Percentiles rank a stretch among this genome's conserved stretches.
These are phyloP conservation scores for Notarius quadriscutis DNA, from an alignment of 2,113 vertebrate species.

Conservation along the genomic window DNA sequence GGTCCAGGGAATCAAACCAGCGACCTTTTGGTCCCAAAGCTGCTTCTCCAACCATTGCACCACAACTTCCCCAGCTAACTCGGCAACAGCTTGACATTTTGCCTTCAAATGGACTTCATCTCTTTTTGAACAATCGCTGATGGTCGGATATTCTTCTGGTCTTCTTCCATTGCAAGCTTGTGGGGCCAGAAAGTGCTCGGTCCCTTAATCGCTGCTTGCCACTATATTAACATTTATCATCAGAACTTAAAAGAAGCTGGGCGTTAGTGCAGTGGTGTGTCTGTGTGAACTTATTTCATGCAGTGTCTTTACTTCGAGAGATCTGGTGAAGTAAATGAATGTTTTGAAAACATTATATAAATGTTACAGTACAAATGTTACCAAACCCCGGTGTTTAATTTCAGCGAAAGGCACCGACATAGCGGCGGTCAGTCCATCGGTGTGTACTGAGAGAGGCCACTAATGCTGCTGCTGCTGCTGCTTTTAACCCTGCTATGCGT, in stretches of 20 bases:
- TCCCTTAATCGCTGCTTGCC: neutral
- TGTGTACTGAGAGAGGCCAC: neutral
- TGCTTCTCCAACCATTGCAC: too few relatives aligned
- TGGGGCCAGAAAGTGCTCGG: neutral
- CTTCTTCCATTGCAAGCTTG: neutral
- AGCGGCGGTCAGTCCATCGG: neutral
- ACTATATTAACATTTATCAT: neutral
- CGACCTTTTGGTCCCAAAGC: too few relatives aligned
- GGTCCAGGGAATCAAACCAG: too few relatives aligned
- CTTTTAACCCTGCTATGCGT: conserved; percentile 39
- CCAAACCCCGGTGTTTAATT: neutral
- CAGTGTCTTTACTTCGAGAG: neutral
- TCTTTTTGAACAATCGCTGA: neutral
- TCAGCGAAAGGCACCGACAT: neutral
- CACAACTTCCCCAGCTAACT: neutral
- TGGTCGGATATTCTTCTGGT: neutral
- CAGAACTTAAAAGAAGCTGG: neutral
- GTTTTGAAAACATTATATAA: neutral
- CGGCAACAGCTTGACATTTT: neutral
- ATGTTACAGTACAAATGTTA: neutral
- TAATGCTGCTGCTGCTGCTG: conserved; percentile 28
- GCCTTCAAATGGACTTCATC: neutral
- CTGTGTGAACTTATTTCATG: neutral
- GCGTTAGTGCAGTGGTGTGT: neutral
- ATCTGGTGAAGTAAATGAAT: neutral